These are phyloP conservation scores for Globodera rostochiensis DNA, from an alignment of 1,140 invertebrate species.

Conservation along the genomic window DNA sequence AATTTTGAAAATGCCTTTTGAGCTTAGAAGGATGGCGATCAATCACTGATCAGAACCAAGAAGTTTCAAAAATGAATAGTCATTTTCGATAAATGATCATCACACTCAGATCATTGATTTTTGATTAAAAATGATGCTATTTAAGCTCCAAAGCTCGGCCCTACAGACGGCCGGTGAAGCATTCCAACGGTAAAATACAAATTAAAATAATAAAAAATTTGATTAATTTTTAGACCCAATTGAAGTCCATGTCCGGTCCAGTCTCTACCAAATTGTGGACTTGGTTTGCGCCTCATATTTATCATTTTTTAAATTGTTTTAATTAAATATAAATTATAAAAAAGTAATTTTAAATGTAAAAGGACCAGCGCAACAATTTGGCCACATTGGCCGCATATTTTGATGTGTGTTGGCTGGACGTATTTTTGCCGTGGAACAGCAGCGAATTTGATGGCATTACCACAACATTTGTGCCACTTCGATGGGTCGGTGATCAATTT, in stretches of 20 bases:
- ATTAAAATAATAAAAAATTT: slow-evolving; percentile 21
- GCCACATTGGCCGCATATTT: slow-evolving; percentile 64
- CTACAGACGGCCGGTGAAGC: slow-evolving; percentile 38
- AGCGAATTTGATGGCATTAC: slow-evolving; percentile 56
- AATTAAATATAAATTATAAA: too few species aligned
- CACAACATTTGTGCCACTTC: slow-evolving; percentile 57
- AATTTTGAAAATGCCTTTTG: too few species aligned
- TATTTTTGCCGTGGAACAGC: slow-evolving; percentile 59
- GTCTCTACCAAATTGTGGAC: slow-evolving; percentile 64
- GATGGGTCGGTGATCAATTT: slow-evolving; percentile 41
- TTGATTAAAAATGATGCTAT: neutral
- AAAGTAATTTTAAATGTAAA: neutral
- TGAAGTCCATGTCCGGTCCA: slow-evolving; percentile 59
- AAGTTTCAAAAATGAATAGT: too few species aligned
- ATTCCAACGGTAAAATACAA: slow-evolving; percentile 24
- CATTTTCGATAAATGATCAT: too few species aligned
- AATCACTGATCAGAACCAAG: too few species aligned
- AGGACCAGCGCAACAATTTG: slow-evolving; percentile 65
- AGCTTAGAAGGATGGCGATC: too few species aligned
- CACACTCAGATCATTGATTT: too few species aligned
- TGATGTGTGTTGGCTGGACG: slow-evolving; percentile 61
- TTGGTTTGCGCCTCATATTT: slow-evolving; percentile 40
- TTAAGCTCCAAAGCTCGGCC: slow-evolving; percentile 29
- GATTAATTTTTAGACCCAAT: slow-evolving; percentile 49
- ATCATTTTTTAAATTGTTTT: neutral